phyloP scores from a whole-genome alignment of 2,797 vertebrate species.

The Lates japonicus region DNA sequence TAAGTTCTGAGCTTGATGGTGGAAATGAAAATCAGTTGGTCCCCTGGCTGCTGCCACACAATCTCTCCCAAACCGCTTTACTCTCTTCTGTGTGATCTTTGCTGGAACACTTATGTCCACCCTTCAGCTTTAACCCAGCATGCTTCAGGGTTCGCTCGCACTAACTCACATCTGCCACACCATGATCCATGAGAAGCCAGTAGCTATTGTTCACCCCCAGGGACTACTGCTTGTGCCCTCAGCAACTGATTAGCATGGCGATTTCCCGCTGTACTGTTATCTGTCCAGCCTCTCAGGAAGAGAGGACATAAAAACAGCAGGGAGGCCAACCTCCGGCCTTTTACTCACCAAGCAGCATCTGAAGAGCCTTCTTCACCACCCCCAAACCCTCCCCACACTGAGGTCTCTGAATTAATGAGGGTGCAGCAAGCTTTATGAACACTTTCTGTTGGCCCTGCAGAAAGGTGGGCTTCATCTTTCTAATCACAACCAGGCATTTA shows the following conservation, averaged over 20 bases:
- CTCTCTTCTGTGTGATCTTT: constrained; percentile 36
- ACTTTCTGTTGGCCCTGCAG: background rate
- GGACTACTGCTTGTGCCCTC: constrained; percentile 27
- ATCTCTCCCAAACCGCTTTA: constrained; percentile 1
- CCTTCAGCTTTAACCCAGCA: constrained; percentile 57
- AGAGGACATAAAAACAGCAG: constrained; percentile 45
- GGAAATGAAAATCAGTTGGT: constrained; percentile 5
- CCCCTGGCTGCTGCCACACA: background rate
- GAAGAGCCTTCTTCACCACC: constrained; percentile 17
- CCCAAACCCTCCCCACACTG: background rate
- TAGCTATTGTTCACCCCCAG: constrained; percentile 46
- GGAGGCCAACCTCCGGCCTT: constrained; percentile 42
- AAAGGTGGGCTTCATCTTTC: constrained; percentile 17
- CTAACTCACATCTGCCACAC: constrained; percentile 29
- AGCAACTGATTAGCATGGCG: constrained; percentile 58
- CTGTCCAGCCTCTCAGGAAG: constrained; percentile 43
- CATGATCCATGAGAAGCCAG: constrained; percentile 40
- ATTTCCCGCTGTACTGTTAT: constrained; percentile 49
- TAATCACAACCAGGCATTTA: constrained; percentile 39
- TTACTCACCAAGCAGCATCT: constrained; percentile 11
- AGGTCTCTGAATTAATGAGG: constrained; percentile 52
- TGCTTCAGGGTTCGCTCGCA: constrained; percentile 52
- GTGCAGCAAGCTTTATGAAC: constrained; percentile 21
- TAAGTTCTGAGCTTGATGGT: constrained; percentile 10
- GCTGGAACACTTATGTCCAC: constrained; percentile 7